These are phyloP conservation scores for Amphiprion percula DNA, from an alignment of 2,113 vertebrate species.

Conservation along the genomic window DNA sequence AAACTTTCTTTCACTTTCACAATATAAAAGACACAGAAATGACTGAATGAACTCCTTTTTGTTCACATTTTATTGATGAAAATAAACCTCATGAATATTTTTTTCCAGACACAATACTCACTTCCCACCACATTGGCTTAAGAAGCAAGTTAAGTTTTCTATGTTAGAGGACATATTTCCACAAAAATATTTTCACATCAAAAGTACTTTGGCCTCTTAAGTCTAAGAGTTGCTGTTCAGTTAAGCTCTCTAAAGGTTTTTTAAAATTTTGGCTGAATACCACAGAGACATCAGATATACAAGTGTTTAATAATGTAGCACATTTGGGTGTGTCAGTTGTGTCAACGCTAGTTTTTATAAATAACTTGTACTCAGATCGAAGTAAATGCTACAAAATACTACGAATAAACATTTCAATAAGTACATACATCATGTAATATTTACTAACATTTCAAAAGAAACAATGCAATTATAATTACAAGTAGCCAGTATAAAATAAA, in stretches of 20 bases:
- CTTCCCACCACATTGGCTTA: background rate
- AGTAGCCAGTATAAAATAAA: conserved; percentile 37
- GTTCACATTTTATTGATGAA: conserved; percentile 22
- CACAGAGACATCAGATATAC: background rate
- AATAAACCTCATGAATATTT: conserved; percentile 5
- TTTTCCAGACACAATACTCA: conserved; percentile 22
- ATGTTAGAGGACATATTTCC: conserved; percentile 24
- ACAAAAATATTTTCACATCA: conserved; percentile 33
- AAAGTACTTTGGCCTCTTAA: conserved; percentile 10
- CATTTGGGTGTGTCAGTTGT: background rate
- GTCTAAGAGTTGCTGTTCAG: background rate
- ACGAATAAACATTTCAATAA: conserved; percentile 29
- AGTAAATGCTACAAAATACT: conserved; percentile 47
- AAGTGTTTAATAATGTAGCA: conserved; percentile 7
- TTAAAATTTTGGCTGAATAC: conserved; percentile 4
- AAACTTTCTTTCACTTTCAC: conserved; percentile 18
- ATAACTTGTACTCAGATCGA: conserved; percentile 24
- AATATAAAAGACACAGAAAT: conserved; percentile 28
- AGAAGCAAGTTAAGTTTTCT: background rate
- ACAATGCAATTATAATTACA: conserved; percentile 22
- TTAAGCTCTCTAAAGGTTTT: background rate
- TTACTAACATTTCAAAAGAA: conserved; percentile 52
- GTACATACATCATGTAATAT: conserved; percentile 32
- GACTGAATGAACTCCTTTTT: background rate
- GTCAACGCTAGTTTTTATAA: conserved; percentile 31